phyloP scores from a whole-genome alignment of 2,888 invertebrate species.

The Lepetodrilus schrolli region DNA sequence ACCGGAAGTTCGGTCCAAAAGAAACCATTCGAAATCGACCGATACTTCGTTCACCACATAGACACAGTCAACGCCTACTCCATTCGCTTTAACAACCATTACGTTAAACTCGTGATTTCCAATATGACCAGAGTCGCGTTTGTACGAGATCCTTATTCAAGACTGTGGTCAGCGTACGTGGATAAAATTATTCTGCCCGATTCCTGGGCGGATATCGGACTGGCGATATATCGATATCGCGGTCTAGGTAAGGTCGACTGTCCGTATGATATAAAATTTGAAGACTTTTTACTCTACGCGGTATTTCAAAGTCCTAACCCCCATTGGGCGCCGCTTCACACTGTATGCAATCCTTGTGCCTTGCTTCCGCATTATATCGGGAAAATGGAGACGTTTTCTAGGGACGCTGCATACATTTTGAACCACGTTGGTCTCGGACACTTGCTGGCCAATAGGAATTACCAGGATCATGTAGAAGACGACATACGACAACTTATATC shows the following conservation, averaged over 20 bases:
- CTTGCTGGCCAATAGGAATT: not conserved
- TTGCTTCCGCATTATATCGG: slow-evolving; percentile 35
- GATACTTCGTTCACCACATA: not conserved
- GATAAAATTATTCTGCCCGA: slow-evolving; percentile 40
- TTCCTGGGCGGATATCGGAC: slow-evolving; percentile 27
- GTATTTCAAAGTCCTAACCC: not conserved
- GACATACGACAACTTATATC: not conserved
- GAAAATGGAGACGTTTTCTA: slow-evolving; percentile 39
- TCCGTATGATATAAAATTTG: slow-evolving; percentile 16
- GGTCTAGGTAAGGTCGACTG: not conserved
- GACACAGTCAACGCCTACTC: no score
- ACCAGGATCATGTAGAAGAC: slow-evolving; percentile 8
- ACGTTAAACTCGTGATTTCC: no score
- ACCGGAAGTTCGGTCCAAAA: not conserved
- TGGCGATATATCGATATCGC: not conserved
- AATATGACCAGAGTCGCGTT: slow-evolving; percentile 27
- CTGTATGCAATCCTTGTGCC: slow-evolving; percentile 34
- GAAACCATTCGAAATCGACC: not conserved
- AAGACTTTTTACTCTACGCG: slow-evolving; percentile 16
- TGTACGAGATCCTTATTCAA: slow-evolving; percentile 34
- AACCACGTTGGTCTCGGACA: not conserved
- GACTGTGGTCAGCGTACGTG: slow-evolving; percentile 37
- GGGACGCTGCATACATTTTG: slow-evolving; percentile 34
- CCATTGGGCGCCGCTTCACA: slow-evolving; percentile 34
- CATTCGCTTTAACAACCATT: no score